Percentiles rank a stretch among this genome's conserved stretches.
These are phyloP conservation scores for Lasius fuliginosus DNA, from an alignment of 2,888 invertebrate species.

Conservation along the genomic window DNA sequence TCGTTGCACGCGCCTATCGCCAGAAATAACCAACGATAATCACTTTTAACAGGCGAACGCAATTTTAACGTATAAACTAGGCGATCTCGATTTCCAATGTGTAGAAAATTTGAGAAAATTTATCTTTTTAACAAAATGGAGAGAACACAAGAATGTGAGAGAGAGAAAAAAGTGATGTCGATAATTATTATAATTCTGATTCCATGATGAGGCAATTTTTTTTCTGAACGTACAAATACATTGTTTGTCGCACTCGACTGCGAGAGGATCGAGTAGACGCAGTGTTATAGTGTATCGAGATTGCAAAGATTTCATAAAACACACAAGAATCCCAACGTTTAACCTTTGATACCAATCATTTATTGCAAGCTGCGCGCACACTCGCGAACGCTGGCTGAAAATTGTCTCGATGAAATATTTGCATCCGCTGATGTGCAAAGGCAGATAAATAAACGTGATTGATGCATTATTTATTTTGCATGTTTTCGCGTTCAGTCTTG, in stretches of 20 bases:
- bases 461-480: not conserved
- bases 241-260: not conserved
- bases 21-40: conserved; percentile 47
- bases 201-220: not conserved
- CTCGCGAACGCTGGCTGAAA: not conserved
- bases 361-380: not conserved
- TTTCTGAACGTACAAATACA: not conserved
- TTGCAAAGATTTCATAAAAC: not conserved
- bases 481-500: not conserved
- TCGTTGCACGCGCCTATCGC: conserved; percentile 32
- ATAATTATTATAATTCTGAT: not conserved
- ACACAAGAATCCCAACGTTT: not conserved
- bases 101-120: not conserved
- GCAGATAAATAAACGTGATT: not conserved
- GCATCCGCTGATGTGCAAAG: not conserved
- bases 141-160: not conserved
- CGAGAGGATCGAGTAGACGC: not conserved
- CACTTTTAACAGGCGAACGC: conserved; percentile 37
- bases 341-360: not conserved
- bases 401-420: conserved; percentile 1
- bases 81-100: not conserved
- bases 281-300: not conserved
- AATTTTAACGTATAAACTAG: conserved; percentile 26
- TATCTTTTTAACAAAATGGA: not conserved
- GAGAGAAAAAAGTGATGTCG: not conserved